These are phyloP conservation scores for Leptinotarsa texana DNA, from an alignment of 1,140 invertebrate genomes.

Conservation along the genomic window DNA sequence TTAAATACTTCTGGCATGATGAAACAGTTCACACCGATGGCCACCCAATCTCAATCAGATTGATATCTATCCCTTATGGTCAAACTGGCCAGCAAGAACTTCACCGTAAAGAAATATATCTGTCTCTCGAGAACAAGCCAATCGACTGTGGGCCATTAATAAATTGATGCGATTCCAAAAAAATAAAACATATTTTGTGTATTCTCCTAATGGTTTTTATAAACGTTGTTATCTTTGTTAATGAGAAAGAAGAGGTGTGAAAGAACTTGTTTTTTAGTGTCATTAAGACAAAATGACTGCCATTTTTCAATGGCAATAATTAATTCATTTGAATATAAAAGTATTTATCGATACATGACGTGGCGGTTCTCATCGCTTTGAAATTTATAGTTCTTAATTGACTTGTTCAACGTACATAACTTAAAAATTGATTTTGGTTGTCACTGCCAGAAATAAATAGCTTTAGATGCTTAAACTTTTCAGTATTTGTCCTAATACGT, in stretches of 20 bases:
- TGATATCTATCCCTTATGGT: background rate
- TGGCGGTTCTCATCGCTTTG: conserved; percentile 28
- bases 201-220: conserved; percentile 37
- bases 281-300: conserved; percentile 46
- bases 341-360: conserved; percentile 46
- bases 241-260: conserved; percentile 41
- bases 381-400: conserved; percentile 34
- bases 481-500: too few relatives aligned
- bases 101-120: background rate
- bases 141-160: conserved; percentile 24
- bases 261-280: conserved; percentile 46
- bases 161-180: conserved; percentile 23
- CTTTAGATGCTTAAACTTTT: too few relatives aligned
- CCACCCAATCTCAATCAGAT: background rate
- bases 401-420: conserved; percentile 35
- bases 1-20: background rate
- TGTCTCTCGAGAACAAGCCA: background rate
- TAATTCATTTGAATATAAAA: conserved; percentile 49
- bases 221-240: conserved; percentile 34
- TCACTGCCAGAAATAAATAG: conserved; percentile 22
- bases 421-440: conserved; percentile 31
- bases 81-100: background rate
- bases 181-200: conserved; percentile 33
- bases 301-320: conserved; percentile 47
- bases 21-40: background rate